Base-by-base conservation (phyloP, 2,113 vertebrate species). In the Scartelaos histophorus region DNA sequence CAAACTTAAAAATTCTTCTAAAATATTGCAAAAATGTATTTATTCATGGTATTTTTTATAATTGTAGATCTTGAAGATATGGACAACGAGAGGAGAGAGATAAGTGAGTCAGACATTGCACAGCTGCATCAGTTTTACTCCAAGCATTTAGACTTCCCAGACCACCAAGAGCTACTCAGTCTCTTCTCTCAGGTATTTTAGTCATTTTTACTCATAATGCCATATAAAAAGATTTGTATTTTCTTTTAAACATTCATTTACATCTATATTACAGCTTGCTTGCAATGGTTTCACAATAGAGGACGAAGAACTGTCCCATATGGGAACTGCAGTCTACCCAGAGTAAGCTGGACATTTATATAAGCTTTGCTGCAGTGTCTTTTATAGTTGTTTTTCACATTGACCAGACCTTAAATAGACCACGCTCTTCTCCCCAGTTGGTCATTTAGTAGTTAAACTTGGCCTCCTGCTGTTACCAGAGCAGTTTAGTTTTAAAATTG, bases 231-330 rank as follows among this genome's bases (percentile, higher is more conserved):
- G 2, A 13, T 6, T 5, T 13, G 10, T 15, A 5, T 25, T 58
- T 25, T 6, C 16, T 56, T 56, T 56, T 21, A 15, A 13, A 15
- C 11, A 13, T 21, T 54, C 7, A 7, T 0, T 13, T 70, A 34
- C 49, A 46, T 9, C 74, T 46, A 19, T 49, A n/a, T 82, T 29
- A 79, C 87, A 97, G 98, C 95, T 99, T 54, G 95, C 97, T 85
- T 99, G 98, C 80, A 99, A 99, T 66, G 97, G 97, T 64, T 99
- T 99, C 90, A 97, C 96, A 2, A 93, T 99, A 69, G 98, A 99
- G 86, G 98, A 99, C 12, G 97, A 98, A 83, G 97, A 99, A 53
- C 94, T 99, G 64, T 97, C 95, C 66, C 96, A 97, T 71, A 75
- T 99, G 82, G 98, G 97, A 61, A 97, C 97, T 54, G 97, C 98